These are phyloP conservation scores for Eubasilissa splendida DNA, from an alignment of 2,888 invertebrate genomes.

Conservation along the genomic window DNA sequence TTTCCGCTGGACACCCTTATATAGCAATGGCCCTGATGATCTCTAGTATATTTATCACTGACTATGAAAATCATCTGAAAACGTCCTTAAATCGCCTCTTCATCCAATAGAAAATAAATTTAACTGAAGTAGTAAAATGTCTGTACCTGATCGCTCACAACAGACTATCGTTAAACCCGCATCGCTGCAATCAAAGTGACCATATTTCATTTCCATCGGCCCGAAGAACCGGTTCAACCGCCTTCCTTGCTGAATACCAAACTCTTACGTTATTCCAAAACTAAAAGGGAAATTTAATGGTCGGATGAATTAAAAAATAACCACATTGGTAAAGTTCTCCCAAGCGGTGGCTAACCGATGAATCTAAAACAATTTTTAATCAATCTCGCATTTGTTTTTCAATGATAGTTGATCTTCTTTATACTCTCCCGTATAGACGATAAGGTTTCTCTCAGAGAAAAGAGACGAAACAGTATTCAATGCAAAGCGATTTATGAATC, in stretches of 20 bases:
- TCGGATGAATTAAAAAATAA: neutral
- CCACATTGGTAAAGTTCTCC: neutral
- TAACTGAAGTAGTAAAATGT: too few relatives aligned
- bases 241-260: constrained; percentile 18
- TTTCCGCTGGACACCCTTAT: too few relatives aligned
- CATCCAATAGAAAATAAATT: too few relatives aligned
- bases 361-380: neutral
- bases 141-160: neutral
- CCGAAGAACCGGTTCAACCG: constrained; percentile 5
- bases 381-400: neutral
- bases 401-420: neutral
- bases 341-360: neutral
- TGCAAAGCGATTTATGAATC: too few relatives aligned
- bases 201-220: neutral
- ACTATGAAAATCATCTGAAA: too few relatives aligned
- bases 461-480: too few relatives aligned
- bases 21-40: too few relatives aligned
- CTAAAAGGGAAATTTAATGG: constrained; percentile 22
- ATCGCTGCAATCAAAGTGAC: neutral
- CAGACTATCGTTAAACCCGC: neutral
- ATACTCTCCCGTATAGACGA: too few relatives aligned
- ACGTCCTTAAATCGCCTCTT: too few relatives aligned
- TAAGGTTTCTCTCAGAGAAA: too few relatives aligned
- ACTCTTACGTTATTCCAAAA: constrained; percentile 25
- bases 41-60: too few relatives aligned